Evolutionary conservation across 37 sponge, comb jelly and placozoan species (phyloP), one percentile per base, ranked within the genome.

Genomic region (Chondrilla cf. caribensis): DNA sequence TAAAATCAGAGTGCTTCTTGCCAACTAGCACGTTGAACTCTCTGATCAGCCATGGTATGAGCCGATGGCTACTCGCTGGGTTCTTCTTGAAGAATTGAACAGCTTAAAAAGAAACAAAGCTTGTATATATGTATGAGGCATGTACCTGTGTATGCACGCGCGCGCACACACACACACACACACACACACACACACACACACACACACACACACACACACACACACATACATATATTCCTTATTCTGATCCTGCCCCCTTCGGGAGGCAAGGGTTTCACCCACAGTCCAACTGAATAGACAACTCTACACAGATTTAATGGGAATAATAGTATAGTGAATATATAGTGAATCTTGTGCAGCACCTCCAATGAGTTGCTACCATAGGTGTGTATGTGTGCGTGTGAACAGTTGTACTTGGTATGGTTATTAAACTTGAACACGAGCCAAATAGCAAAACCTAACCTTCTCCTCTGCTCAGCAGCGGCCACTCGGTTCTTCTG

Each of bases 1-100:
- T 77, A 42, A 93, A 93, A 38, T 82, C 70, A 22, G 84, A 81
- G 38, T 90, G 84, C 25, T 90, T 88, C 58, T 70, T 58, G 0
- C 87, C 90, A 66, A 93, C 57, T 22, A 90, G 36, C 33, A 84
- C 94, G 24, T 76, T 71, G 28, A 93, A 40, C 65, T 93, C 94
- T 65, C 92, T 47, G 2, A 58, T 66, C 28, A 93, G 83, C 90
- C 90, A 93, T 19, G 91, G 91, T 3, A 87, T 24, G 43, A 93
- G 94, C 0, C 91, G 91, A 43, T 93, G 94, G 47, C 70, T 60
- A 39, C 68, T 40, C 0, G 94, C 91, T 5, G 94, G 94, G 78
- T 93, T 93, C 28, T 19, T 51, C 36, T 86, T 66, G 51, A 93
- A 91, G 70, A 87, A 93, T 9, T 54, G 17, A 32, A 86, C 77